These are phyloP conservation scores for Lethrus apterus DNA, from an alignment of 1,140 invertebrate species.

Conservation along the genomic window DNA sequence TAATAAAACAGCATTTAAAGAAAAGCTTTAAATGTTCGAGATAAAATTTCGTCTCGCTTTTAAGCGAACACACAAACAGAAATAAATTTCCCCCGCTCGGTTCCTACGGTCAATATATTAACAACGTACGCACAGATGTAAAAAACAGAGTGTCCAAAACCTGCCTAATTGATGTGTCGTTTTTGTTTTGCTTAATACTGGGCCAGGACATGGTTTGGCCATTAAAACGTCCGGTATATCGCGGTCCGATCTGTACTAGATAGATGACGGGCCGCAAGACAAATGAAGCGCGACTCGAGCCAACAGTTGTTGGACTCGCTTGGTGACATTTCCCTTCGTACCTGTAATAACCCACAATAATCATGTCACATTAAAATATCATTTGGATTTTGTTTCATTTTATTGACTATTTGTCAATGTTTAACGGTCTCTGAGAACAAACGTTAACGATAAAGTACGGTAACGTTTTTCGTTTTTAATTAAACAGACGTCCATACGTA, in stretches of 20 bases:
- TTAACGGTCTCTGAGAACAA: no score
- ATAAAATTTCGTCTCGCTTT: no score
- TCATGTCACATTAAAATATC: slow-evolving; percentile 24
- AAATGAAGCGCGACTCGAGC: slow-evolving; percentile 35
- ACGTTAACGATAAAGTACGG: no score
- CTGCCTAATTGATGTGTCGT: slow-evolving; percentile 41
- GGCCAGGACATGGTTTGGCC: slow-evolving; percentile 38
- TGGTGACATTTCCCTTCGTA: slow-evolving; percentile 13
- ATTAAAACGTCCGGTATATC: slow-evolving; percentile 41
- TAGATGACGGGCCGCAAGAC: slow-evolving; percentile 39
- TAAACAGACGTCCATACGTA: no score
- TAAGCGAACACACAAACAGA: no score
- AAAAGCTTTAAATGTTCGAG: no score
- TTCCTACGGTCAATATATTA: slow-evolving; percentile 23
- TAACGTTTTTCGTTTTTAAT: slow-evolving; percentile 14
- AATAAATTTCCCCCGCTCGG: slow-evolving; percentile 9
- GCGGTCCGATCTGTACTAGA: slow-evolving; percentile 39
- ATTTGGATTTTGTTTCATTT: slow-evolving; percentile 21
- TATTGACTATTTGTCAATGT: slow-evolving; percentile 19
- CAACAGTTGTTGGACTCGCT: slow-evolving; percentile 16
- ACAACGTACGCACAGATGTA: slow-evolving; percentile 20
- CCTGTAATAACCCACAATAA: slow-evolving; percentile 19
- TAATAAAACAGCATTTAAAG: no score
- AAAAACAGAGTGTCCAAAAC: slow-evolving; percentile 34
- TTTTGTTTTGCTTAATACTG: slow-evolving; percentile 42